phyloP scores from a whole-genome alignment of 2,888 invertebrate genomes.

The Panorpa germanica region DNA sequence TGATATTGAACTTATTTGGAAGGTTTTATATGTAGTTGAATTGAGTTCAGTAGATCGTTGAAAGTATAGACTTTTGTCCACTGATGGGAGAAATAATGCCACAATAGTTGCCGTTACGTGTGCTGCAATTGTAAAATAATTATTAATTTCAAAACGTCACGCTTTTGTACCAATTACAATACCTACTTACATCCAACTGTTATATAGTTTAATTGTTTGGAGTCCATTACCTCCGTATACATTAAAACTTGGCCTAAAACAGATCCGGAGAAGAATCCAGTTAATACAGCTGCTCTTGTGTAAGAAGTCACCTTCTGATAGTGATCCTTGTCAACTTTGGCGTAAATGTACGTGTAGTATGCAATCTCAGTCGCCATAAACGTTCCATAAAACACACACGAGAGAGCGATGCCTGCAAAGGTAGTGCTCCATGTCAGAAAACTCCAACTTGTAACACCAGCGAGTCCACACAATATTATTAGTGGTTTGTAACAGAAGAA shows the following conservation, averaged over 20 bases:
- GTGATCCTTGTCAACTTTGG: slow-evolving; percentile 38
- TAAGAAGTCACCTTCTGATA: slow-evolving; percentile 47
- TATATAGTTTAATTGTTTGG: slow-evolving; percentile 38
- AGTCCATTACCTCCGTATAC: slow-evolving; percentile 29
- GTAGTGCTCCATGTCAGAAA: too few species aligned
- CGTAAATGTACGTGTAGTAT: slow-evolving; percentile 54
- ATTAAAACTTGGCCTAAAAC: slow-evolving; percentile 35
- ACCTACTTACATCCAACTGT: slow-evolving; percentile 28
- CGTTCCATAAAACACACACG: slow-evolving; percentile 42
- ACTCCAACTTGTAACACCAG: too few species aligned
- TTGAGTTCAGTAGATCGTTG: too few species aligned
- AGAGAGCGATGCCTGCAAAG: too few species aligned
- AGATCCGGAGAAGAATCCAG: slow-evolving; percentile 38
- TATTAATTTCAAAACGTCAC: too few species aligned
- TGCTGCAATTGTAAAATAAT: slow-evolving; percentile 26
- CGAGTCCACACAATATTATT: slow-evolving; percentile 58
- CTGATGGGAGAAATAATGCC: slow-evolving; percentile 46
- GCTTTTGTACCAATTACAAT: neutral
- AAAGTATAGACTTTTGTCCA: slow-evolving; percentile 51
- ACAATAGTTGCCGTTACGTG: slow-evolving; percentile 47
- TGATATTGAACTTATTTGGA: too few species aligned
- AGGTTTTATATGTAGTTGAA: too few species aligned
- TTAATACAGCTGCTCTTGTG: slow-evolving; percentile 38
- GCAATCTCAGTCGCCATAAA: slow-evolving; percentile 50
- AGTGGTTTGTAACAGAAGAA: slow-evolving; percentile 60